Conservation (phyloP, 2,888 invertebrate genomes). For the Sminthurinus aureus region DNA sequence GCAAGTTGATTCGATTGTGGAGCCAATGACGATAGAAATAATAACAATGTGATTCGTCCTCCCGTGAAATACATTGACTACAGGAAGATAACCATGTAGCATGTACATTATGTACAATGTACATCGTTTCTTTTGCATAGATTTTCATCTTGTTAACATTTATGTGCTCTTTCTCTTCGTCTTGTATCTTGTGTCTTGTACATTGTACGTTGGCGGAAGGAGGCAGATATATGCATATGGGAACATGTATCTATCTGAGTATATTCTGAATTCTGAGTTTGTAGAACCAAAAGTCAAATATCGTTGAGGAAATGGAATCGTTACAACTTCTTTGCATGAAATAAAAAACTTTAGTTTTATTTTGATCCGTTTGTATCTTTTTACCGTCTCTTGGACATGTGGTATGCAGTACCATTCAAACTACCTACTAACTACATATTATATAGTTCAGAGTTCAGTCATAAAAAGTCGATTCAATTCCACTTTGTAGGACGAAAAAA, state of each 20-base stretch:
- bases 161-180: background rate
- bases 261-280: no score
- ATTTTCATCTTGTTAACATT: slow-evolving; percentile 8
- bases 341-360: slow-evolving; percentile 4
- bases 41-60: no score
- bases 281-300: background rate
- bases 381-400: no score
- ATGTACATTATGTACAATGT: background rate
- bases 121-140: slow-evolving; percentile 5
- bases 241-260: background rate
- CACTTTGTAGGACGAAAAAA: no score
- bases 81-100: no score
- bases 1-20: slow-evolving; percentile 3
- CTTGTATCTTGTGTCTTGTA: background rate
- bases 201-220: no score
- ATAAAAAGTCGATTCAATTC: no score
- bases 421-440: no score
- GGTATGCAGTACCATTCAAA: no score
- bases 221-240: background rate
- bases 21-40: background rate
- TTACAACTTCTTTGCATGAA: background rate
- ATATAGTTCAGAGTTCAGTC: no score
- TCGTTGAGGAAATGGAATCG: background rate
- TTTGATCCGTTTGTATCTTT: background rate
- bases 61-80: no score